Conservation (phyloP, 2,113 vertebrate genomes). For the Platycercus adscitus region DNA sequence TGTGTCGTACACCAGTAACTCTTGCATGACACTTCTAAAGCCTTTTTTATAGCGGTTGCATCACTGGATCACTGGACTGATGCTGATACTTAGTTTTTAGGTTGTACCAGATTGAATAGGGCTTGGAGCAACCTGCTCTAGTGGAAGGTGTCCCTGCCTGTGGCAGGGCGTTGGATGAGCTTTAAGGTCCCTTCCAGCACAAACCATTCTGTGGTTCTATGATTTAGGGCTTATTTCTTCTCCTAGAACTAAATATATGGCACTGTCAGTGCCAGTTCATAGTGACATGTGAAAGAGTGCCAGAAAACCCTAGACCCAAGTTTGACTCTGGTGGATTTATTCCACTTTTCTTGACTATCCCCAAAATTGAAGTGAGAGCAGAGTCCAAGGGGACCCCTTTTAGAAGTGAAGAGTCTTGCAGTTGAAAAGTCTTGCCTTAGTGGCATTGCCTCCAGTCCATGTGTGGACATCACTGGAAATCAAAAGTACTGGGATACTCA, state of each 20-base stretch:
- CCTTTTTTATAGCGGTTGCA: neutral
- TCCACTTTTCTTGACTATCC: neutral
- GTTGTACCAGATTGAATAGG: neutral
- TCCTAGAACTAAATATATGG: neutral
- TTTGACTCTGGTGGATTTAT: neutral
- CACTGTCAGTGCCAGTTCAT: accelerated
- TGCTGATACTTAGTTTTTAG: neutral
- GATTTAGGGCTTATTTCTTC: neutral
- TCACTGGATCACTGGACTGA: neutral
- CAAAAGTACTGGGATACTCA: accelerated
- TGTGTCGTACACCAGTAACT: neutral
- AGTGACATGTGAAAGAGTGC: neutral
- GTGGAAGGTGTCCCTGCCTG: neutral
- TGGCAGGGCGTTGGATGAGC: neutral
- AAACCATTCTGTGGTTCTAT: neutral
- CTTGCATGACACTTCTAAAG: neutral
- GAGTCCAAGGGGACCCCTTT: neutral
- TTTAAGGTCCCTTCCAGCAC: neutral
- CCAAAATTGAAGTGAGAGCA: neutral
- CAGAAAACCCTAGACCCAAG: neutral
- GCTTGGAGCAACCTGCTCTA: neutral
- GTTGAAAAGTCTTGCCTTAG: too few relatives aligned
- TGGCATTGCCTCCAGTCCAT: accelerated
- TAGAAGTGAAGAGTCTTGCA: neutral
- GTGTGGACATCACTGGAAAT: neutral